A percentile compares a stretch with the other conserved stretches of the same genome.
Evolutionary conservation across 2,797 vertebrate species (phyloP).

Genomic region (Tragopan temminckii): DNA sequence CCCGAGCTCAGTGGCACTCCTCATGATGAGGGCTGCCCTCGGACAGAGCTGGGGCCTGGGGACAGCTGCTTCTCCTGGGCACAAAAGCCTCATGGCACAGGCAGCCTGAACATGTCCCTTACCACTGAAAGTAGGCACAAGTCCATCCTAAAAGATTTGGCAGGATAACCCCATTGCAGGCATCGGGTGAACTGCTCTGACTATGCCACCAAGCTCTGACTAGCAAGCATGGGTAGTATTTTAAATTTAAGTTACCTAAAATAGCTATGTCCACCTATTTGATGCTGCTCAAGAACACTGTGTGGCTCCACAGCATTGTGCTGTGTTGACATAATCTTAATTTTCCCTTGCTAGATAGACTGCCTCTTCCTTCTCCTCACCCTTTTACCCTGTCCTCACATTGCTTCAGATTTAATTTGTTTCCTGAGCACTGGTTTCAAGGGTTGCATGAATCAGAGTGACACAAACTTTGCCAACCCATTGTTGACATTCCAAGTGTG

Average conservation of each 20-base stretch:
- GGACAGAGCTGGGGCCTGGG: not conserved
- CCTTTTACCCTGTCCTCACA: not conserved
- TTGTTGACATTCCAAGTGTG: not conserved
- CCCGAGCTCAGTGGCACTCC: fast-evolving
- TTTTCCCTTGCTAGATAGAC: not conserved
- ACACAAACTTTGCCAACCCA: not conserved
- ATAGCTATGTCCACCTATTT: not conserved
- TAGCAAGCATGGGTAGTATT: not conserved
- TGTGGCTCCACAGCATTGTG: not conserved
- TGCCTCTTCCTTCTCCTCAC: not conserved
- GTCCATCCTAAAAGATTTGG: not conserved
- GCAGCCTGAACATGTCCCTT: not conserved
- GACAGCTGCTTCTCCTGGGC: not conserved
- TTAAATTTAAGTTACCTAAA: not conserved
- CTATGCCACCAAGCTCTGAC: not conserved
- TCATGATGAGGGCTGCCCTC: not conserved
- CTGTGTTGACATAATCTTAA: not conserved
- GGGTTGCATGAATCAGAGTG: not conserved
- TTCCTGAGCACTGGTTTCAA: not conserved
- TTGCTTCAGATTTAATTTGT: constrained; percentile 28
- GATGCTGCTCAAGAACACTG: not conserved
- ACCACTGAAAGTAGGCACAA: not conserved
- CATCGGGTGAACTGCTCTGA: fast-evolving
- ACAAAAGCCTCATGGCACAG: not conserved
- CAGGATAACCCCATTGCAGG: not conserved